Evolutionary conservation across 2,113 vertebrate genomes (phyloP).

Genomic region (Pungitius pungitius): DNA sequence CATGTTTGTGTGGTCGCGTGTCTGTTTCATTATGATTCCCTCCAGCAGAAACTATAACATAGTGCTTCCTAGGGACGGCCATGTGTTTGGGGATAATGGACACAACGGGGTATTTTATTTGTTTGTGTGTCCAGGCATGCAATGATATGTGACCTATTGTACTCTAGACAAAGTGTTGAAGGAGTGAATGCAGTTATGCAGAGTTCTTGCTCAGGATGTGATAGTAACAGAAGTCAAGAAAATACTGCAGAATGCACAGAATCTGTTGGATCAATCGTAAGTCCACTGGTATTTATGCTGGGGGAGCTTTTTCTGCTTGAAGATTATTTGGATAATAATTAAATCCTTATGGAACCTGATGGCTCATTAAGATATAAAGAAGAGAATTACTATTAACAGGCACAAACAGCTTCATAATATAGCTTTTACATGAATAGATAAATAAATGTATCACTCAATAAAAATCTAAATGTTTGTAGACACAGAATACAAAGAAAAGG

Average conservation of each 20-base stretch:
- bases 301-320: not conserved
- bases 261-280: not conserved
- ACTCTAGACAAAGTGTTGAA: constrained; percentile 56
- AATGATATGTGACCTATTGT: constrained; percentile 63
- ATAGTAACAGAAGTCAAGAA: constrained; percentile 11
- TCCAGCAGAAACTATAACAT: constrained; percentile 63
- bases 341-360: not conserved
- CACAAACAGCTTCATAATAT: not conserved
- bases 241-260: constrained; percentile 11
- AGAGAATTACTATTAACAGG: not conserved
- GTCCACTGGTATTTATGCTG: constrained; percentile 3
- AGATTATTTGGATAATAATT: not conserved
- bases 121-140: constrained; percentile 57
- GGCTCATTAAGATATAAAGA: not conserved
- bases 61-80: constrained; percentile 42
- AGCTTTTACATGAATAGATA: constrained; percentile 9
- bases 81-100: constrained; percentile 61
- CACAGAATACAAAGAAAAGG: not conserved
- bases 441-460: not conserved
- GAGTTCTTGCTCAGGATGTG: constrained; percentile 28
- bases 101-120: constrained; percentile 59
- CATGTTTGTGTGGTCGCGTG: constrained; percentile 31
- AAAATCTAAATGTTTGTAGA: not conserved
- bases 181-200: constrained; percentile 37
- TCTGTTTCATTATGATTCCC: constrained; percentile 49